Conservation (phyloP, 2,113 vertebrate genomes). For the Ophiodon elongatus region DNA sequence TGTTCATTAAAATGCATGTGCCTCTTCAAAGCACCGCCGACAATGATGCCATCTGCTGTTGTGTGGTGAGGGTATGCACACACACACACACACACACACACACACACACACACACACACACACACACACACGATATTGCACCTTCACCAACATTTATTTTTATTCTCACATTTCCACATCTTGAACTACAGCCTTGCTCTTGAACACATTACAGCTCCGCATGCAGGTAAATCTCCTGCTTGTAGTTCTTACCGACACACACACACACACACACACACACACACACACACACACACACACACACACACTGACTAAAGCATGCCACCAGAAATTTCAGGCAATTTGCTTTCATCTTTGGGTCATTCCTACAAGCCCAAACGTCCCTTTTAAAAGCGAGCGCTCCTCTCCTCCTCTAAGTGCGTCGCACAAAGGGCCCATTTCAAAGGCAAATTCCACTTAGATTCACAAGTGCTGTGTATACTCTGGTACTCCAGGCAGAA, state of each 20-base stretch:
- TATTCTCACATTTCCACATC: background rate
- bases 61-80: slow-evolving; percentile 33
- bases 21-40: slow-evolving; percentile 83
- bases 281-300: slow-evolving; percentile 15
- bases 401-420: slow-evolving; percentile 68
- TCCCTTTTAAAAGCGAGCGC: slow-evolving; percentile 66
- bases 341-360: slow-evolving; percentile 73
- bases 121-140: background rate
- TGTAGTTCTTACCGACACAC: background rate
- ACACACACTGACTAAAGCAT: slow-evolving; percentile 11
- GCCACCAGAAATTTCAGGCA: slow-evolving; percentile 41
- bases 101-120: slow-evolving; percentile 41
- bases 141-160: slow-evolving; percentile 1
- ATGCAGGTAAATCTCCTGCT: slow-evolving; percentile 24
- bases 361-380: slow-evolving; percentile 60
- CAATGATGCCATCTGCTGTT: slow-evolving; percentile 85
- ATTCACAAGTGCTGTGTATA: slow-evolving; percentile 67
- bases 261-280: background rate
- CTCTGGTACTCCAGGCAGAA: slow-evolving; percentile 68
- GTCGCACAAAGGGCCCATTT: slow-evolving; percentile 74
- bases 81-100: slow-evolving; percentile 14
- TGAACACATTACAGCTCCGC: background rate
- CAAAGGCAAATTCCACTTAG: slow-evolving; percentile 78
- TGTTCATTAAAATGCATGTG: slow-evolving; percentile 84
- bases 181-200: slow-evolving; percentile 1